Percentiles rank a stretch among this genome's conserved stretches.
phyloP scores from a whole-genome alignment of 2,888 invertebrate genomes.

The Schizotus pectinicornis region DNA sequence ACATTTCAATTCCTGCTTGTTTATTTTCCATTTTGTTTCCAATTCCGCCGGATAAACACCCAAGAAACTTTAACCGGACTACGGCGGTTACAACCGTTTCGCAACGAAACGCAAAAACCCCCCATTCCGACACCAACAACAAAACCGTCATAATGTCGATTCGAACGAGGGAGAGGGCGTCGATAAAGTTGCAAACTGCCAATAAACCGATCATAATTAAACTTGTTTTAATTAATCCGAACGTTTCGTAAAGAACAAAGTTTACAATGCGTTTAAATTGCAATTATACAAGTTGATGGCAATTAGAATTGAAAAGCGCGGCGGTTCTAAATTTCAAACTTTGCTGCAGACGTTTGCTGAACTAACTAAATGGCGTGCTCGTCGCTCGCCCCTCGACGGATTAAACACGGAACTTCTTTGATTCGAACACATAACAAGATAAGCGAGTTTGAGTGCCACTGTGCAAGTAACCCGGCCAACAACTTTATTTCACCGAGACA shows the following conservation, averaged over 20 bases:
- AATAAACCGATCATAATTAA: constrained; percentile 45
- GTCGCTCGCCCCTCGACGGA: constrained; percentile 13
- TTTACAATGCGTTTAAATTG: constrained; percentile 49
- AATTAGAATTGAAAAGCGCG: constrained; percentile 52
- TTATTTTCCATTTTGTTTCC: constrained; percentile 40
- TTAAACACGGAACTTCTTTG: constrained; percentile 20
- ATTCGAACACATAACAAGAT: constrained; percentile 11
- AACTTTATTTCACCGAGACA: too few species aligned
- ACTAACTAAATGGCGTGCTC: constrained; percentile 28
- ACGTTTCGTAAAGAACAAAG: constrained; percentile 45
- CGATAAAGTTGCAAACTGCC: constrained; percentile 10
- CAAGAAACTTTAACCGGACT: constrained; percentile 25
- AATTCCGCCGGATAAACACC: constrained; percentile 39
- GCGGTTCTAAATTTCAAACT: constrained; percentile 39
- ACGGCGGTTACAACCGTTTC: not conserved
- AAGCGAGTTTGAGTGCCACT: constrained; percentile 3
- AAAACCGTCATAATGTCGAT: too few species aligned
- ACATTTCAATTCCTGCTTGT: constrained; percentile 34
- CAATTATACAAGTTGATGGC: constrained; percentile 53
- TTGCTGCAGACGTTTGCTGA: constrained; percentile 43
- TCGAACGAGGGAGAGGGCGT: too few species aligned
- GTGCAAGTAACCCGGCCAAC: too few species aligned
- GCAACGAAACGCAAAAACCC: too few species aligned
- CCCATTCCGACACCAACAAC: too few species aligned
- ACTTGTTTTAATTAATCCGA: constrained; percentile 50